Conservation (phyloP, 2,113 vertebrate genomes). For the mouse (Mus musculus) region DNA sequence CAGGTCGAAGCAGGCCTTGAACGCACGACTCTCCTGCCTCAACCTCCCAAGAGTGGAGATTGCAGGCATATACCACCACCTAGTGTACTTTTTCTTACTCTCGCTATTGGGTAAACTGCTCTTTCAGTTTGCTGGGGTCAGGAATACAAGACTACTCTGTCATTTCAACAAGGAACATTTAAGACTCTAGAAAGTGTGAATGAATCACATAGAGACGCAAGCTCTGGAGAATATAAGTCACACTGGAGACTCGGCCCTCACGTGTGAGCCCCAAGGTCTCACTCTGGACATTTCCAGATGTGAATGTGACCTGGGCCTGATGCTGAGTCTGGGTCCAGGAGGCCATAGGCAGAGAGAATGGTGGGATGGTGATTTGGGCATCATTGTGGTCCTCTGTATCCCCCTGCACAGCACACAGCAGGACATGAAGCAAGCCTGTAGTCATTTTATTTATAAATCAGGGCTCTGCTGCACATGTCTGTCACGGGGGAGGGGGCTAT, state of each 20-base stretch:
- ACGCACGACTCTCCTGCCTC: neutral
- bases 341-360: too few species aligned
- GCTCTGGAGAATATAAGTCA: neutral
- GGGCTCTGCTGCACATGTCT: neutral
- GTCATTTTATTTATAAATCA: neutral
- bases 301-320: neutral
- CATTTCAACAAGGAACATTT: neutral
- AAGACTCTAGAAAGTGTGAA: neutral
- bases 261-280: neutral
- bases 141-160: neutral
- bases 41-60: neutral
- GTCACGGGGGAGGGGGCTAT: neutral
- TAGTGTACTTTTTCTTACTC: neutral
- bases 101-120: neutral
- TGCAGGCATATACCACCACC: neutral
- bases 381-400: neutral
- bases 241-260: neutral
- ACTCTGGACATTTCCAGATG: neutral
- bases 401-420: neutral
- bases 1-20: neutral
- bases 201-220: neutral
- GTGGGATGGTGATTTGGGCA: neutral
- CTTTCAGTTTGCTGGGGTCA: neutral
- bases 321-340: accelerated
- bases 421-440: neutral